phyloP scores from a whole-genome alignment of 53 echinoderm and acorn worm genomes.

The Temnopleurus reevesii region DNA sequence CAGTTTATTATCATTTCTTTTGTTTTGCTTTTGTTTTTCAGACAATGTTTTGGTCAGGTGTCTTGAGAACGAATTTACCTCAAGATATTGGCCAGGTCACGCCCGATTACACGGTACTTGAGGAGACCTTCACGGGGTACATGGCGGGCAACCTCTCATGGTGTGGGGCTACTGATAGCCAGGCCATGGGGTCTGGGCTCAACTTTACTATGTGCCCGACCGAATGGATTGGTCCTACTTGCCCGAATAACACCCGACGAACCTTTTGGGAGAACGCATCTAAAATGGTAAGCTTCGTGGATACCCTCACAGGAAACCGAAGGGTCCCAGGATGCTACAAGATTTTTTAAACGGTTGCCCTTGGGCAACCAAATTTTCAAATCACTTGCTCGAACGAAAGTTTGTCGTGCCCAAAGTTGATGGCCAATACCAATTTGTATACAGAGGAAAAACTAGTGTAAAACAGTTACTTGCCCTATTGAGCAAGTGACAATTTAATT shows the following conservation, averaged over 20 bases:
- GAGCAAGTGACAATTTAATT: too few species aligned
- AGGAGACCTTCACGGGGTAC: slow-evolving; percentile 42
- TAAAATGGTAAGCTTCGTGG: background rate
- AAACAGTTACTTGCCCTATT: too few species aligned
- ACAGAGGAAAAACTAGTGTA: too few species aligned
- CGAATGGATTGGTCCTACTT: slow-evolving; percentile 1
- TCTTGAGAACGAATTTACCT: background rate
- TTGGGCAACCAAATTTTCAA: too few species aligned
- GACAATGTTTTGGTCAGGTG: slow-evolving; percentile 57
- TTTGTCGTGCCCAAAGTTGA: too few species aligned
- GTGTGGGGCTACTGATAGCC: slow-evolving; percentile 6
- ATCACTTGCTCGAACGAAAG: too few species aligned
- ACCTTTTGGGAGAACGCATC: slow-evolving; percentile 36
- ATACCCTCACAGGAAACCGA: too few species aligned
- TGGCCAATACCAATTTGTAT: too few species aligned
- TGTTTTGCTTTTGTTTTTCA: background rate
- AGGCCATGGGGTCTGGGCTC: background rate
- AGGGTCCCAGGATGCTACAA: too few species aligned
- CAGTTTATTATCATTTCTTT: background rate
- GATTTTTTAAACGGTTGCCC: too few species aligned
- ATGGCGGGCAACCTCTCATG: slow-evolving; percentile 55
- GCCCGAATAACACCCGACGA: slow-evolving; percentile 49
- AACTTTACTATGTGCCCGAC: slow-evolving; percentile 46
- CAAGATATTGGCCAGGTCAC: slow-evolving; percentile 46
- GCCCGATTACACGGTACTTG: background rate